These are phyloP conservation scores for Elysia chlorotica DNA, from an alignment of 1,140 invertebrate species.

Conservation along the genomic window DNA sequence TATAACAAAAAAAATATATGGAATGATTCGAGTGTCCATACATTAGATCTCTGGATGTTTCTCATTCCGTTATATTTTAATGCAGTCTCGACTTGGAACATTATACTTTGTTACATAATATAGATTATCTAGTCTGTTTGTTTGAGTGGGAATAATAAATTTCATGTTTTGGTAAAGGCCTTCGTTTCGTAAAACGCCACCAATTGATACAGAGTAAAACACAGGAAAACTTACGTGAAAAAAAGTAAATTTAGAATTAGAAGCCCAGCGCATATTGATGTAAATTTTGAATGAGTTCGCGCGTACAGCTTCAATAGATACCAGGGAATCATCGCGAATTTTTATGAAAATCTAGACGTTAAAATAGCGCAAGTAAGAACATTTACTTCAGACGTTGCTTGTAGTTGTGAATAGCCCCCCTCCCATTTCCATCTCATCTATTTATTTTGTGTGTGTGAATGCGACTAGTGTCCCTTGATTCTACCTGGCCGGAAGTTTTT, in stretches of 20 bases:
- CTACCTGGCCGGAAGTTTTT: neutral
- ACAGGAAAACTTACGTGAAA: conserved; percentile 32
- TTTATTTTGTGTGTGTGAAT: too few relatives aligned
- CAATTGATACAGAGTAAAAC: neutral
- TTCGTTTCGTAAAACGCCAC: neutral
- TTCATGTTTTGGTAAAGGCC: neutral
- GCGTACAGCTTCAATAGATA: conserved; percentile 45
- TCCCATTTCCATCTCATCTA: conserved; percentile 14
- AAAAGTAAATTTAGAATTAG: conserved; percentile 36
- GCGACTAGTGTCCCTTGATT: conserved; percentile 7
- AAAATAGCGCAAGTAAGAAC: too few relatives aligned
- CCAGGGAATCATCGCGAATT: conserved; percentile 43
- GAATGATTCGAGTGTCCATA: too few relatives aligned
- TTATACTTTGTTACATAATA: too few relatives aligned
- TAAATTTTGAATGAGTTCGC: conserved; percentile 46
- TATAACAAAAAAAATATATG: too few relatives aligned
- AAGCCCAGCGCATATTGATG: conserved; percentile 27
- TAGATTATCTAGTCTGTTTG: neutral
- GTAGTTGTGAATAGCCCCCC: conserved; percentile 11
- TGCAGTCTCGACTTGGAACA: neutral
- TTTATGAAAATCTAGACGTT: neutral
- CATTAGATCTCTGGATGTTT: too few relatives aligned
- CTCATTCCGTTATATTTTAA: neutral
- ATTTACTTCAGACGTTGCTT: neutral
- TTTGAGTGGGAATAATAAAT: neutral